Base-by-base conservation (phyloP, 2,797 vertebrate species). In the Lycodopsis pacificus region DNA sequence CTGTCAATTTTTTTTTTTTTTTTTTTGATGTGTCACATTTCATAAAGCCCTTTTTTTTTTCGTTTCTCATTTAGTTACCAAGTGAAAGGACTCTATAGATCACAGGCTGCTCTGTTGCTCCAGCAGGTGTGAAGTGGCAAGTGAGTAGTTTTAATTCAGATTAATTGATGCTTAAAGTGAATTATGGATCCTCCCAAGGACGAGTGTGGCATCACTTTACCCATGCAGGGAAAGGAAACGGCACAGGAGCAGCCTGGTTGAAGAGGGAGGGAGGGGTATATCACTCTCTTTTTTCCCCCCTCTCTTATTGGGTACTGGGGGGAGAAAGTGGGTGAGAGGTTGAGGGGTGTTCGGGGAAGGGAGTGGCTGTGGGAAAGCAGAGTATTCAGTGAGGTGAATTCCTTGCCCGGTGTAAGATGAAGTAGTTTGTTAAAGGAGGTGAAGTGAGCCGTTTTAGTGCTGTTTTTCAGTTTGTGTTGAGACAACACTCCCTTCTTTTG, bases 311-410 rank as follows among this genome's bases (percentile, higher is more conserved):
- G 86, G 76, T 46, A 74, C 44, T 34, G 65, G 81, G 86, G 86
- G 87, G 86, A 88, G 89, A 92, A 95, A 95, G 87, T 95, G 91
- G 95, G 95, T 95, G 93, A 95, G 91, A 95, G 95, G 93, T 95
- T 90, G 87, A 81, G 84, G 85, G 85, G 70, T 71, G 57, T 83
- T 72, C 10, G 8, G 36, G 79, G 62, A 74, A 65, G 80, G 86
- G 73, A 34, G 69, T 36, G 34, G n/a, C 71, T 75, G 84, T 83
- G 86, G 73, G 79, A 82, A 80, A 79, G 86, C 58, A 36, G 63
- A 78, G 67, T 79, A 71, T 87, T 76, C 56, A 77, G 62, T 51
- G 81, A 79, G 54, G 73, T 82, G 59, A 82, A 86, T 74, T 86
- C 79, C 64, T 76, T 13, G 53, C 56, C 25, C 22, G 71, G 34